A percentile compares a stretch with the other conserved stretches of the same genome.
Conservation (phyloP, 2,113 vertebrate species). For the Gymnogyps californianus region DNA sequence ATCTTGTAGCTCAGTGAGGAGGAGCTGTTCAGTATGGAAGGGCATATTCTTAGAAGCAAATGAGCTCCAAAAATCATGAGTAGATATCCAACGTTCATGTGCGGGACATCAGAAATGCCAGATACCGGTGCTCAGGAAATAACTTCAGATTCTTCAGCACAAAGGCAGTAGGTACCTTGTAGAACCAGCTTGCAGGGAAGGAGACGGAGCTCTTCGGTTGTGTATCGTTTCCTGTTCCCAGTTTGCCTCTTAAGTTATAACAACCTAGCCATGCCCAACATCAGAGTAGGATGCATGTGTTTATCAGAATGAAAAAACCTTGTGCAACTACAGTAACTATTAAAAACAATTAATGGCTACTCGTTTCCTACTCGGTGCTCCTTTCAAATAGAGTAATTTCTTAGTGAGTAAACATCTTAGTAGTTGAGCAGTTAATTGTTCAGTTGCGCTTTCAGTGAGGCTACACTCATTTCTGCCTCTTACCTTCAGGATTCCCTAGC, state of each 20-base stretch:
- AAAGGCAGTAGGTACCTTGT: not conserved
- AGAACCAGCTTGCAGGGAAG: not conserved
- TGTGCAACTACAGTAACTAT: not conserved
- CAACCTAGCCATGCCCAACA: no score
- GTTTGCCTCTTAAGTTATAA: not conserved
- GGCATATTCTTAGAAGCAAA: not conserved
- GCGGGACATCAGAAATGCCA: not conserved
- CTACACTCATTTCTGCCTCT: not conserved
- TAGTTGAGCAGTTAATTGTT: not conserved
- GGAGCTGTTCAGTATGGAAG: not conserved
- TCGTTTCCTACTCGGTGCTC: not conserved
- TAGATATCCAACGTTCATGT: fast-evolving
- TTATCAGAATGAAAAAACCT: not conserved
- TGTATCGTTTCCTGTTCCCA: not conserved
- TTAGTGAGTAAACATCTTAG: not conserved
- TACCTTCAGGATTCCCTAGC: conserved; percentile 88
- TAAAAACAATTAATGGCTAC: not conserved
- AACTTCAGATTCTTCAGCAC: not conserved
- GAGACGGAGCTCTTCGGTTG: not conserved
- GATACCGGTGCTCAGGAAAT: not conserved
- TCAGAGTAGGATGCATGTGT: not conserved
- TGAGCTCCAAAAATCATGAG: not conserved
- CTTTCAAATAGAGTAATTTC: not conserved
- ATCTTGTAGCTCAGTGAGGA: not conserved
- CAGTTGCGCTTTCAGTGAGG: not conserved